A percentile compares a stretch with the other conserved stretches of the same genome.
These are phyloP conservation scores for Petrolisthes cinctipes DNA, from an alignment of 2,888 invertebrate genomes.

Conservation along the genomic window DNA sequence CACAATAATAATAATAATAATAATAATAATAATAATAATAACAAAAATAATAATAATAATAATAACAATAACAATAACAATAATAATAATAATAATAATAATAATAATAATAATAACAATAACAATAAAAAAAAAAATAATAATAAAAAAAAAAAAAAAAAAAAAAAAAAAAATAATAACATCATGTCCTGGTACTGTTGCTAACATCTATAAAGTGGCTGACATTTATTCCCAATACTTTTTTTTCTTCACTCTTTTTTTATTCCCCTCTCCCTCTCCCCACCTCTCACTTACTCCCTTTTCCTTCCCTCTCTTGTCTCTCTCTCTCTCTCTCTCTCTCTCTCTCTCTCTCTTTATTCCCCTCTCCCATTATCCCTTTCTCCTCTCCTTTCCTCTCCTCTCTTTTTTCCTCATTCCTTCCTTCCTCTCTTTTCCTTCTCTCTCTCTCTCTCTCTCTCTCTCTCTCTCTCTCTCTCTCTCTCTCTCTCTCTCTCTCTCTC, in stretches of 20 bases:
- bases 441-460: neutral
- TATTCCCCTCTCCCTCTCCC: neutral
- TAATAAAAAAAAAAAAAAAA: no score
- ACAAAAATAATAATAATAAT: neutral
- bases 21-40: no score
- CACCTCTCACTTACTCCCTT: neutral
- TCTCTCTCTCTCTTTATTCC: neutral
- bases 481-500: neutral
- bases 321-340: neutral
- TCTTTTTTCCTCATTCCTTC: neutral
- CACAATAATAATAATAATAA: no score
- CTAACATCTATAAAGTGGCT: neutral
- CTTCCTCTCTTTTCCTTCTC: neutral
- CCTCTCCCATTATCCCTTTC: neutral
- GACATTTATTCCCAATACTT: neutral
- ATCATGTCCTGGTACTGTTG: no score
- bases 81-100: neutral
- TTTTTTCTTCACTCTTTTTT: neutral
- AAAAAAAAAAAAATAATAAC: no score
- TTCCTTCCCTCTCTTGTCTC: neutral
- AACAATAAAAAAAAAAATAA: neutral
- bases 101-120: conserved; percentile 8
- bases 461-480: neutral
- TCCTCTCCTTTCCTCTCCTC: neutral
- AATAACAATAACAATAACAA: neutral